Conservation (phyloP, 2,797 vertebrate genomes). For the Paedocypris micromegethes region DNA sequence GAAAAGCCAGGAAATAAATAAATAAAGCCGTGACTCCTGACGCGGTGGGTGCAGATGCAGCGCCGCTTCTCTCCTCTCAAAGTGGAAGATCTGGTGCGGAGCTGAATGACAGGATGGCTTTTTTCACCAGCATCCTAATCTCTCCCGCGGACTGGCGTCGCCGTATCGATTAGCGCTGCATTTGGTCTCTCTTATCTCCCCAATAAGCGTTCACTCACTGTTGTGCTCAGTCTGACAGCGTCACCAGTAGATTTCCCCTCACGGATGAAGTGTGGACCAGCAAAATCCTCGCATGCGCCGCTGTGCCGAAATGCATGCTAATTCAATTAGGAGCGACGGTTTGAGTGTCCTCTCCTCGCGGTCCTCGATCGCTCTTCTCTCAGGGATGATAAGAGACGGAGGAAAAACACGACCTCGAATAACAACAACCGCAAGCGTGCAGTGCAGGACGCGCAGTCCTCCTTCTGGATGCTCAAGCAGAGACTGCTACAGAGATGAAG, state of each 20-base stretch:
- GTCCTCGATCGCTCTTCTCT: conserved; percentile 54
- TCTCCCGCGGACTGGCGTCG: conserved; percentile 60
- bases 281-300: conserved; percentile 51
- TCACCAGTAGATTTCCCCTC: conserved; percentile 39
- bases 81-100: conserved; percentile 31
- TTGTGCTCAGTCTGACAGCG: conserved; percentile 52
- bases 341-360: conserved; percentile 38
- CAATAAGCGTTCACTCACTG: conserved; percentile 49
- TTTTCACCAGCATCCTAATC: conserved; percentile 50
- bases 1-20: conserved; percentile 66
- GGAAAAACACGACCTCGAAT: conserved; percentile 18
- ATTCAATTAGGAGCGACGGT: conserved; percentile 50
- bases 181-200: conserved; percentile 52
- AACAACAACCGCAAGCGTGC: conserved; percentile 44
- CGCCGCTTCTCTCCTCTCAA: conserved; percentile 25
- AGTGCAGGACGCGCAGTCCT: conserved; percentile 51
- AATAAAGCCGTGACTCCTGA: conserved; percentile 62
- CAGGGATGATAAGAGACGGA: conserved; percentile 43
- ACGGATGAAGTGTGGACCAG: conserved; percentile 40
- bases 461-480: conserved; percentile 64
- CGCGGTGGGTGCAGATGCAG: conserved; percentile 44
- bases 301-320: conserved; percentile 61
- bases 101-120: conserved; percentile 41
- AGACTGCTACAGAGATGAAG: conserved; percentile 54
- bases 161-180: conserved; percentile 64